Percentiles rank a stretch among this genome's conserved stretches.
Conservation (phyloP, 2,113 vertebrate genomes). For the Raja brachyura region DNA sequence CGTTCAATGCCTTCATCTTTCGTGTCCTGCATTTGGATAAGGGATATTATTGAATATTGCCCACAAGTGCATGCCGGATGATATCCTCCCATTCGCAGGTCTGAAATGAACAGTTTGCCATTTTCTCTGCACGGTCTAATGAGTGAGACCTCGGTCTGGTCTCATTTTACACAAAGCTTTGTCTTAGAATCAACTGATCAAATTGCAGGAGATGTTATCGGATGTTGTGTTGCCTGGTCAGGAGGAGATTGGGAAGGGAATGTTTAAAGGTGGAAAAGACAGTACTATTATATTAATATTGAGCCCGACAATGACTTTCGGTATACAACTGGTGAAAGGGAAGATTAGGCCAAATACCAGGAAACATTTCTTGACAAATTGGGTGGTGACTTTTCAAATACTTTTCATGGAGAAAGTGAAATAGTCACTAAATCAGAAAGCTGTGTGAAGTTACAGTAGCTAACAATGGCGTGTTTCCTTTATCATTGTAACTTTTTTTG, state of each 20-base stretch:
- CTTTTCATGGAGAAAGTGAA: not conserved
- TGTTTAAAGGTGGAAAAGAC: not conserved
- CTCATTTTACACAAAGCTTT: not conserved
- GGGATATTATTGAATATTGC: not conserved
- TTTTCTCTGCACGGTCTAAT: not conserved
- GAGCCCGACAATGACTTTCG: not conserved
- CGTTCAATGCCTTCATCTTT: conserved; percentile 63
- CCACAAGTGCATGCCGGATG: not conserved
- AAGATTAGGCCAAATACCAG: not conserved
- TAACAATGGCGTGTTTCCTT: too few species aligned
- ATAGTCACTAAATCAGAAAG: too few species aligned
- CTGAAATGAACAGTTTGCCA: not conserved
- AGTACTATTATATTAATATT: not conserved
- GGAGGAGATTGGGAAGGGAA: not conserved
- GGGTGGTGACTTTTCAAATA: not conserved
- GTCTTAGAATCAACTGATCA: not conserved
- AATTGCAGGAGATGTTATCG: not conserved
- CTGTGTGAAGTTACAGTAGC: too few species aligned
- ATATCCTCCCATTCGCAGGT: not conserved
- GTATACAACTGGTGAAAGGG: not conserved
- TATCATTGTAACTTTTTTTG: too few species aligned
- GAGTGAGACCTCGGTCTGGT: not conserved
- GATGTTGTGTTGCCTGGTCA: not conserved
- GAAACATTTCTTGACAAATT: not conserved
- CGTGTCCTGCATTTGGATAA: not conserved